These are phyloP conservation scores for Cricetomys ansorgei DNA, from an alignment of 2,113 vertebrate genomes.

Conservation along the genomic window DNA sequence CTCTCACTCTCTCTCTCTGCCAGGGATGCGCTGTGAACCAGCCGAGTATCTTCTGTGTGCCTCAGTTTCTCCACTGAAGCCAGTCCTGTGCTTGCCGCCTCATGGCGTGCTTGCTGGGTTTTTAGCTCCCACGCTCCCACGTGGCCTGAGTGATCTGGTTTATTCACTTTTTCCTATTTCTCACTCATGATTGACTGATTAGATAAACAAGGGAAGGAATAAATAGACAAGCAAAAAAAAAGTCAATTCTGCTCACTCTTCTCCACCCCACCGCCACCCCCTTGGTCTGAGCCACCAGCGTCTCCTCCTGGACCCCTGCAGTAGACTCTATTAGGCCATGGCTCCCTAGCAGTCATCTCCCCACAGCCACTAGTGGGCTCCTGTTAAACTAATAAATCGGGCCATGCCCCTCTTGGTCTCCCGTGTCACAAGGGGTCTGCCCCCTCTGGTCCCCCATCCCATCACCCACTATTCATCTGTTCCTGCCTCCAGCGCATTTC, in stretches of 20 bases:
- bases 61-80: conserved; percentile 42
- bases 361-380: background rate
- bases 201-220: background rate
- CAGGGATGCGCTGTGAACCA: background rate
- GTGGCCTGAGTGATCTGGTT: background rate
- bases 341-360: background rate
- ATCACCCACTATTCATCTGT: rapidly evolving
- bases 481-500: background rate
- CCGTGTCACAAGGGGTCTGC: rapidly evolving
- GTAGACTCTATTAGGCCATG: rapidly evolving
- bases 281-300: background rate
- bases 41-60: background rate
- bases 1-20: background rate
- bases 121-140: background rate
- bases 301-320: rapidly evolving
- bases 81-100: background rate
- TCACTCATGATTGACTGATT: rapidly evolving
- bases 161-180: background rate
- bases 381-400: background rate
- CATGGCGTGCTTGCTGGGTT: background rate
- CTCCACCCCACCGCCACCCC: rapidly evolving
- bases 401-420: background rate
- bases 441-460: background rate
- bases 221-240: background rate
- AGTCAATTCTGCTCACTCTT: rapidly evolving